Conservation (phyloP, 2,113 vertebrate species). For the Ammodramus savannarum region DNA sequence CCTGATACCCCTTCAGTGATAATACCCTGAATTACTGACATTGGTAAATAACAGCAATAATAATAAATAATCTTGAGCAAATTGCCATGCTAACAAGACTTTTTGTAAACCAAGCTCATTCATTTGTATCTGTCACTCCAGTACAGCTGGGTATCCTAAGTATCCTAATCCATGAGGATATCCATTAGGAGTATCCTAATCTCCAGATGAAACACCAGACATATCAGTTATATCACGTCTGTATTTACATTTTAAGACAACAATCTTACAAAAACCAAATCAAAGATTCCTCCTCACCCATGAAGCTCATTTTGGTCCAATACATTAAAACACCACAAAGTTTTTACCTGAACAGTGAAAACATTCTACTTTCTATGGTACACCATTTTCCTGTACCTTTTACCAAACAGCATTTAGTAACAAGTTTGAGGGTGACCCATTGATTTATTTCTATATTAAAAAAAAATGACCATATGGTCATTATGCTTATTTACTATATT, state of each 20-base stretch:
- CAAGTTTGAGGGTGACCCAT: not conserved
- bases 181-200: not conserved
- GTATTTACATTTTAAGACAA: not conserved
- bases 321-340: not conserved
- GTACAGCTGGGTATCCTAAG: not conserved
- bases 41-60: not conserved
- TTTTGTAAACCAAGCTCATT: not conserved
- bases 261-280: not conserved
- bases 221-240: not conserved
- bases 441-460: not conserved
- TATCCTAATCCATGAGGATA: not conserved
- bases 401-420: not conserved
- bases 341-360: not conserved
- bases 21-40: not conserved
- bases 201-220: not conserved
- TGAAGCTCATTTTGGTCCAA: not conserved
- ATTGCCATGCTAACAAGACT: not conserved
- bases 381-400: not conserved
- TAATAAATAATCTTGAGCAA: not conserved
- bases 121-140: not conserved
- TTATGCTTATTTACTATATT: not conserved
- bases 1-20: no score
- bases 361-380: not conserved
- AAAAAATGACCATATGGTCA: not conserved
- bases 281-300: not conserved